A percentile compares a stretch with the other conserved stretches of the same genome.
These are phyloP conservation scores for Zeuzera pyrina DNA, from an alignment of 2,888 invertebrate species.

Conservation along the genomic window DNA sequence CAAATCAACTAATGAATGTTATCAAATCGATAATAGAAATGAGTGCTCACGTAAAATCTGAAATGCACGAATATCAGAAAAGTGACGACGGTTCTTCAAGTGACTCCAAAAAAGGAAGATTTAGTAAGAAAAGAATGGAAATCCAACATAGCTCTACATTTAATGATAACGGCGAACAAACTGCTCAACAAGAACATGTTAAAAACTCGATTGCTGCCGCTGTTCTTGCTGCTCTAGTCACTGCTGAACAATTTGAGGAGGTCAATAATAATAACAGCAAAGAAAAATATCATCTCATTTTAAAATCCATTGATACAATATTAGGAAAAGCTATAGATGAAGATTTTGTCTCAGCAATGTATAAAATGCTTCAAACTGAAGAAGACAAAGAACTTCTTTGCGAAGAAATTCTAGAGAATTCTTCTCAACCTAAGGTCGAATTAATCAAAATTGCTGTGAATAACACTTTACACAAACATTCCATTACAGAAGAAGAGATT, in stretches of 20 bases:
- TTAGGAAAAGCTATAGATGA: conserved; percentile 63
- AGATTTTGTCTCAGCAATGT: conserved; percentile 63
- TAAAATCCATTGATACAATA: conserved; percentile 67
- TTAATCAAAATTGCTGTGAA: conserved; percentile 73
- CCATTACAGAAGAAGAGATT: conserved; percentile 71
- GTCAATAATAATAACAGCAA: conserved; percentile 63
- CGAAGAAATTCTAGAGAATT: conserved; percentile 64
- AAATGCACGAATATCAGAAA: conserved; percentile 41
- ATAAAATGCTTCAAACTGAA: conserved; percentile 61
- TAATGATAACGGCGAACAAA: conserved; percentile 33
- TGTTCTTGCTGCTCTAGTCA: conserved; percentile 63
- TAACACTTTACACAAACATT: conserved; percentile 49
- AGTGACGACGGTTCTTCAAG: conserved; percentile 25
- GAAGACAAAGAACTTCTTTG: conserved; percentile 60
- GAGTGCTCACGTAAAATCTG: conserved; percentile 61
- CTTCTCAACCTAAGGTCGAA: conserved; percentile 75
- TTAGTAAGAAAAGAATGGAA: conserved; percentile 38
- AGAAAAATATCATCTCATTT: conserved; percentile 62
- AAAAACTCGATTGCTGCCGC: conserved; percentile 70
- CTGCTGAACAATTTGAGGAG: conserved; percentile 65
- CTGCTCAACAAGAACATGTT: conserved; percentile 60
- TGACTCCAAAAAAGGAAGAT: conserved; percentile 40
- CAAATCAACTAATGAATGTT: conserved; percentile 65
- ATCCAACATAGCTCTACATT: conserved; percentile 26
- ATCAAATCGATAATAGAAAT: conserved; percentile 67